These are phyloP conservation scores for Palloptera scutellata DNA, from an alignment of 2,888 invertebrate genomes.

Conservation along the genomic window DNA sequence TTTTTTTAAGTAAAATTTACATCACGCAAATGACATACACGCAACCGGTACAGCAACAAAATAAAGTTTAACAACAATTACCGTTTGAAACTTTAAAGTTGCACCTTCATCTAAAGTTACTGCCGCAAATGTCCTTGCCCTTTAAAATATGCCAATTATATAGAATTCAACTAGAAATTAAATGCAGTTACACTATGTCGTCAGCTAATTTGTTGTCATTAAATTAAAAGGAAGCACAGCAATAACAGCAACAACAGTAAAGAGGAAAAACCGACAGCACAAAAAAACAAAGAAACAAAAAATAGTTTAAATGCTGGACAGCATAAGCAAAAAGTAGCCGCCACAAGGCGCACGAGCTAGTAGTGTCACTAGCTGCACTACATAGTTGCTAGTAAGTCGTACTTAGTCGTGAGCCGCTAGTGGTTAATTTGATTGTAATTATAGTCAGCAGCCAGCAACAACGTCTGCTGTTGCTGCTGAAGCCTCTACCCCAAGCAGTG, in stretches of 20 bases:
- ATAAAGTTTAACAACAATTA: too few relatives aligned
- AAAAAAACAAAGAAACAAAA: neutral
- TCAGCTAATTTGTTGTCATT: constrained; percentile 39
- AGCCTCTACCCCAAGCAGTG: neutral
- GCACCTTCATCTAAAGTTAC: too few relatives aligned
- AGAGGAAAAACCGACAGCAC: neutral
- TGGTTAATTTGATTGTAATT: constrained; percentile 26
- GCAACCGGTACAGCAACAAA: too few relatives aligned
- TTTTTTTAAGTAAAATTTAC: neutral
- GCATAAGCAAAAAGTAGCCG: constrained; percentile 15
- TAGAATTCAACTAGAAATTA: constrained; percentile 19
- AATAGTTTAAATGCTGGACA: constrained; percentile 2
- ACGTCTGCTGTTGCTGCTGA: neutral
- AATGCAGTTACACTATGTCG: constrained; percentile 24
- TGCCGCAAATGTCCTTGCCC: constrained; percentile 3
- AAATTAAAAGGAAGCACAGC: constrained; percentile 8
- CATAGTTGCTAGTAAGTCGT: neutral
- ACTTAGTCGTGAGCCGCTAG: neutral
- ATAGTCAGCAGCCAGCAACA: constrained; percentile 7
- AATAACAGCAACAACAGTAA: neutral
- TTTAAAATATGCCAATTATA: neutral
- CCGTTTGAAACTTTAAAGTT: neutral
- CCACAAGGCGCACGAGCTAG: constrained; percentile 5
- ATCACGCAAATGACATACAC: too few relatives aligned
- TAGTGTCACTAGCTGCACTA: neutral